A percentile compares a stretch with the other conserved stretches of the same genome.
Conservation (phyloP, 2,797 vertebrate species). For the Hephaestus fuliginosus region DNA sequence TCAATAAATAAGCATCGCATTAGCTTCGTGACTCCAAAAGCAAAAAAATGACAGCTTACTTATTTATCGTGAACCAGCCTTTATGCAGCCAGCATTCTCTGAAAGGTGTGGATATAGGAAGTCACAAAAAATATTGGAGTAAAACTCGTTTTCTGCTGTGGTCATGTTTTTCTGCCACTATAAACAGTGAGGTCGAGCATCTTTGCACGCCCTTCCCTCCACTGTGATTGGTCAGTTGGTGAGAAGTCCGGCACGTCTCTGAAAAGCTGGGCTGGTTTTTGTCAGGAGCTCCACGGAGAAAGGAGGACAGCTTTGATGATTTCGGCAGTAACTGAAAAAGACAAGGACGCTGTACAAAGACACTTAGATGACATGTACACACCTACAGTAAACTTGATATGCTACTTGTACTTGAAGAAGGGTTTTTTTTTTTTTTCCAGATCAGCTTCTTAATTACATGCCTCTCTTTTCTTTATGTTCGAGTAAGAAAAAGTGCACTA, state of each 20-base stretch:
- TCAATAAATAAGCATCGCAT: slow-evolving; percentile 12
- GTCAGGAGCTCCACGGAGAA: neutral
- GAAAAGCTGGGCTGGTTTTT: neutral
- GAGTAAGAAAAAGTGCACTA: neutral
- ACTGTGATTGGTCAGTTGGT: neutral
- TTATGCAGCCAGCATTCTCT: neutral
- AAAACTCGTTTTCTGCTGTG: neutral
- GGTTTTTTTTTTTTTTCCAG: too few relatives aligned
- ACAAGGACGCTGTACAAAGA: neutral
- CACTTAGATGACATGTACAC: neutral
- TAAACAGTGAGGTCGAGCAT: neutral
- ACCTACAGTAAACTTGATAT: neutral
- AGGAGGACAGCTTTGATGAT: neutral
- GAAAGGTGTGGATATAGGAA: neutral
- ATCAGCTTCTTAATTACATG: too few relatives aligned
- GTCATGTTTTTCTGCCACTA: neutral
- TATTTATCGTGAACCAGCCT: neutral
- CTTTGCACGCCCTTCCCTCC: neutral
- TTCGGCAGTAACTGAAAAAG: neutral
- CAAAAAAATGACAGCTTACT: neutral
- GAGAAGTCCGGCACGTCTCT: too few relatives aligned
- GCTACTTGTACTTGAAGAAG: too few relatives aligned
- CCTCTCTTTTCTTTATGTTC: neutral
- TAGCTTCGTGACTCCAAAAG: slow-evolving; percentile 3
- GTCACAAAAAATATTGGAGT: neutral